A percentile compares a stretch with the other conserved stretches of the same genome.
Conservation (phyloP, 2,113 vertebrate species). For the Pristiophorus japonicus region DNA sequence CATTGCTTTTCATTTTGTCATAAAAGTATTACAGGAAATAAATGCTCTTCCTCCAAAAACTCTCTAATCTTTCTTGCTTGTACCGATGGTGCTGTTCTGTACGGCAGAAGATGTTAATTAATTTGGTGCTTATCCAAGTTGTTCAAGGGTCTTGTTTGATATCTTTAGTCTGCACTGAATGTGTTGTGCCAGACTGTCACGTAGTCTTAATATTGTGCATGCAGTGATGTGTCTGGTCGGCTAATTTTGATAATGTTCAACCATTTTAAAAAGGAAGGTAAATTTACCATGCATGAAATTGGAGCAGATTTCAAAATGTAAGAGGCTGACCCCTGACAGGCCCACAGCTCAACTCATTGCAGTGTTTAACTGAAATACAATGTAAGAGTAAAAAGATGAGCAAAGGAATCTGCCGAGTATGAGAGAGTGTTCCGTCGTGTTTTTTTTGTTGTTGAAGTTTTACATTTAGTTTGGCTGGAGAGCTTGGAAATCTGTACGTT, state of each 20-base stretch:
- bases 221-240: not conserved
- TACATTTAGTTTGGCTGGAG: not conserved
- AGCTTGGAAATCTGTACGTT: not conserved
- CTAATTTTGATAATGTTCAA: slow-evolving; percentile 9
- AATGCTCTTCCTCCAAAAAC: not conserved
- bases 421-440: not conserved
- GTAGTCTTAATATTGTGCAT: not conserved
- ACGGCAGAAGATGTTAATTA: not conserved
- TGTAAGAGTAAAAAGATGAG: not conserved
- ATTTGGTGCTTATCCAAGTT: not conserved
- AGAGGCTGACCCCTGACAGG: not conserved
- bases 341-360: not conserved
- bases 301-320: not conserved
- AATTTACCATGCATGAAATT: not conserved
- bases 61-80: not conserved
- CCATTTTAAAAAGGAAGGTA: slow-evolving; percentile 10
- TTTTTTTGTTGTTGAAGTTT: not conserved
- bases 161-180: not conserved
- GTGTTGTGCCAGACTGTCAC: not conserved
- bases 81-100: slow-evolving; percentile 4
- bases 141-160: not conserved
- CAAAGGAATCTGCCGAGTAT: not conserved
- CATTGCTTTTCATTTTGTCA: not conserved
- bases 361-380: not conserved
- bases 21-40: not conserved